Percentiles rank a stretch among this genome's conserved stretches.
These are phyloP conservation scores for Catharus minimus DNA, from an alignment of 2,113 vertebrate genomes.

Conservation along the genomic window DNA sequence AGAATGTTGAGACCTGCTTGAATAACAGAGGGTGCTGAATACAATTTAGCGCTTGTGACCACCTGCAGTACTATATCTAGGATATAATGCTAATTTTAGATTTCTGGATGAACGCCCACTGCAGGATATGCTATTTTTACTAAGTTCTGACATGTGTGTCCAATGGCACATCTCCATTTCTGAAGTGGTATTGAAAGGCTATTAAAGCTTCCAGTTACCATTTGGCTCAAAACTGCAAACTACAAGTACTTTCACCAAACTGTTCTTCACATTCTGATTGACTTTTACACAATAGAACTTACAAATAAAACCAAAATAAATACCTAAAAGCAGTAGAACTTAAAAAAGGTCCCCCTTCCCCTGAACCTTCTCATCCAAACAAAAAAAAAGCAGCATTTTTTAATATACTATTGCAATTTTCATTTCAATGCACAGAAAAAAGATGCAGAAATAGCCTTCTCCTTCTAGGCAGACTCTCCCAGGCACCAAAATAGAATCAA, in stretches of 20 bases:
- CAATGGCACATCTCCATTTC: not conserved
- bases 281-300: not conserved
- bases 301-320: not conserved
- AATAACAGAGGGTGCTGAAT: not conserved
- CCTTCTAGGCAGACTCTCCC: not conserved
- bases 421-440: not conserved
- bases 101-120: constrained; percentile 29
- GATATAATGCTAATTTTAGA: constrained; percentile 52
- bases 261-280: not conserved
- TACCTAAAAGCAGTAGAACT: not conserved
- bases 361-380: not conserved
- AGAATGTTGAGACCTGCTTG: not conserved
- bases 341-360: not conserved
- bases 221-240: not conserved
- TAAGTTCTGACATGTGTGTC: constrained; percentile 17
- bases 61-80: not conserved
- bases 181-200: not conserved
- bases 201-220: not conserved
- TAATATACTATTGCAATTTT: not conserved
- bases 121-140: constrained; percentile 11
- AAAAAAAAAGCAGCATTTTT: not conserved
- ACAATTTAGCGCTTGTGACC: not conserved
- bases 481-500: not conserved
- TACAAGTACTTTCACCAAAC: not conserved
- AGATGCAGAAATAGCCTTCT: not conserved